These are phyloP conservation scores for Alcis repandata DNA, from an alignment of 2,888 invertebrate species.

Conservation along the genomic window DNA sequence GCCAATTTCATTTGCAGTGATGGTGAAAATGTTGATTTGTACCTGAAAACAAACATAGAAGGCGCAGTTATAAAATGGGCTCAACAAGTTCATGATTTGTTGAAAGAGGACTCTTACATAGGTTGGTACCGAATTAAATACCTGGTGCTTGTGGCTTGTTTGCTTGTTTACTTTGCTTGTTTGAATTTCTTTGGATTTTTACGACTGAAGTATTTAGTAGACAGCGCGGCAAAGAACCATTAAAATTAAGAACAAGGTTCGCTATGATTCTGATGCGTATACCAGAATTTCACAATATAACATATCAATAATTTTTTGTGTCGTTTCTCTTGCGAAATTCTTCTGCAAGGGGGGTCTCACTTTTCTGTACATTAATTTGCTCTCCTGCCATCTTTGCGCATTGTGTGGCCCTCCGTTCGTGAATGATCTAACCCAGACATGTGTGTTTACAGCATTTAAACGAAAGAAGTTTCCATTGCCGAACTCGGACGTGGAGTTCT, in stretches of 20 bases:
- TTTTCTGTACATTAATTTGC: too few relatives aligned
- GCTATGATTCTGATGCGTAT: too few relatives aligned
- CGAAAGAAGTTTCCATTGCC: conserved; percentile 91
- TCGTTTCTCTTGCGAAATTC: too few relatives aligned
- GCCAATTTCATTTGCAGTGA: conserved; percentile 72
- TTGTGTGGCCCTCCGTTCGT: too few relatives aligned
- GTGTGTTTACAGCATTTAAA: conserved; percentile 82
- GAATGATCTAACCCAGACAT: background rate
- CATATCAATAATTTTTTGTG: too few relatives aligned
- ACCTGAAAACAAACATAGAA: conserved; percentile 93
- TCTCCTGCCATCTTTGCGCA: too few relatives aligned
- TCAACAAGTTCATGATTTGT: conserved; percentile 91
- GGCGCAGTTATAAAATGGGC: conserved; percentile 96
- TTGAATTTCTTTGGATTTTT: too few relatives aligned
- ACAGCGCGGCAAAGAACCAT: background rate
- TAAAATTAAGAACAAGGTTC: too few relatives aligned
- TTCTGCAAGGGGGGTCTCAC: too few relatives aligned
- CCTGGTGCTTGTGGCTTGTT: too few relatives aligned
- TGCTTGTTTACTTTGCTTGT: too few relatives aligned
- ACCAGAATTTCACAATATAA: too few relatives aligned
- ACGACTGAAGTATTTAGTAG: background rate
- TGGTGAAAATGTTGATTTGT: conserved; percentile 88
- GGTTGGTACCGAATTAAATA: conserved; percentile 59
- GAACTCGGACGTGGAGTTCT: conserved; percentile 91
- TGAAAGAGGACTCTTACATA: conserved; percentile 91